A percentile compares a stretch with the other conserved stretches of the same genome.
Evolutionary conservation across 2,888 invertebrate genomes (phyloP).

Genomic region (Hyalella azteca): DNA sequence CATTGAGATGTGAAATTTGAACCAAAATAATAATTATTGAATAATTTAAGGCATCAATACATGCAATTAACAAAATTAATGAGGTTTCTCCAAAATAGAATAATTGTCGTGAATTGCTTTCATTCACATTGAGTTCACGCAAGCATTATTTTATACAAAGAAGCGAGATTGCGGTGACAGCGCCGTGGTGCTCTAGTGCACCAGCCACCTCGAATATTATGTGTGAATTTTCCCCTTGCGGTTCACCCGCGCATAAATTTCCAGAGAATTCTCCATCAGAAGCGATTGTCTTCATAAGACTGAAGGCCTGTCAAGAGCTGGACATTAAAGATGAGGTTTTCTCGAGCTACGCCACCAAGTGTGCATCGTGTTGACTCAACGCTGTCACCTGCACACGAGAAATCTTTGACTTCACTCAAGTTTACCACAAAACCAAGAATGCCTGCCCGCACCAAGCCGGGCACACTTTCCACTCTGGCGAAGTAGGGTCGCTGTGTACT

Average conservation of each 20-base stretch:
- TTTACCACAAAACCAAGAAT: conserved; percentile 35
- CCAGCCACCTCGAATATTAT: no score
- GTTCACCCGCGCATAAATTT: no score
- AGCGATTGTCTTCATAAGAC: not conserved
- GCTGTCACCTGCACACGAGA: conserved; percentile 18
- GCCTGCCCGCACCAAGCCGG: not conserved
- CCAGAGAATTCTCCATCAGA: conserved; percentile 5
- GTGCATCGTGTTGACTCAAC: not conserved
- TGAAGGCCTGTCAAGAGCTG: not conserved
- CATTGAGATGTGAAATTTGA: no score
- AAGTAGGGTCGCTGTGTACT: conserved; percentile 4
- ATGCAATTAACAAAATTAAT: no score
- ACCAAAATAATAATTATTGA: no score
- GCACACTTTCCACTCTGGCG: conserved; percentile 35
- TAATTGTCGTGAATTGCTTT: no score
- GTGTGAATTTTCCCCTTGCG: no score
- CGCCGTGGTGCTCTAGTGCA: not conserved
- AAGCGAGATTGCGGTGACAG: no score
- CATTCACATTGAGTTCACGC: no score
- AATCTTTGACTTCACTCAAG: conserved; percentile 36
- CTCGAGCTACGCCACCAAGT: not conserved
- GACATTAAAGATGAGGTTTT: conserved; percentile 24
- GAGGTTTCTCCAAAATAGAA: no score
- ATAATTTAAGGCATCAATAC: no score
- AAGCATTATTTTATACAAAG: no score